Conservation (phyloP, 2,113 vertebrate genomes). For the Willisornis vidua region DNA sequence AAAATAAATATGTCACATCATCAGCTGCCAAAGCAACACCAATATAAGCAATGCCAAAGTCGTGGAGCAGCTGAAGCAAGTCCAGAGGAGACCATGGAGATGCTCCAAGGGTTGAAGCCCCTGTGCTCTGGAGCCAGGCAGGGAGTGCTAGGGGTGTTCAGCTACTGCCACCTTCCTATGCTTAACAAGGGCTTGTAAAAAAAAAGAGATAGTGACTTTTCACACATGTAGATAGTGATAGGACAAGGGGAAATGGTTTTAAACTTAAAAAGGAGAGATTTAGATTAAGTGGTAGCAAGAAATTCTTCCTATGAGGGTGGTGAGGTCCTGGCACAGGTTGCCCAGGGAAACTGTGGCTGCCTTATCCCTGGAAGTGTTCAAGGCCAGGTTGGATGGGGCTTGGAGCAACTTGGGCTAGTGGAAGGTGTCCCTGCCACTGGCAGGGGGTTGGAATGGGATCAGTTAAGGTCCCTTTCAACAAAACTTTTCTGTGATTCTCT, state of each 20-base stretch:
- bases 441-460: background rate
- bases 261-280: background rate
- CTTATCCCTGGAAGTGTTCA: fast-evolving
- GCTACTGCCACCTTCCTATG: background rate
- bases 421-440: background rate
- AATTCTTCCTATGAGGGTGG: no score
- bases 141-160: background rate
- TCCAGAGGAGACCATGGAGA: background rate
- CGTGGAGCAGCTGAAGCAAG: background rate
- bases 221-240: fast-evolving
- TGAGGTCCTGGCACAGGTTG: fast-evolving
- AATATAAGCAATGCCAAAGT: background rate
- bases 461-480: background rate
- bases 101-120: fast-evolving
- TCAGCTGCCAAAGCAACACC: background rate
- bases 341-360: fast-evolving
- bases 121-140: background rate
- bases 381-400: fast-evolving
- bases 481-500: background rate
- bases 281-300: background rate
- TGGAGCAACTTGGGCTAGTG: fast-evolving
- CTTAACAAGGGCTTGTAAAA: background rate
- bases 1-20: background rate
- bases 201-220: background rate
- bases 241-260: background rate